Percentiles rank a stretch among this genome's conserved stretches.
These are phyloP conservation scores for Leptinotarsa rubiginosa DNA, from an alignment of 2,888 invertebrate species.

Conservation along the genomic window DNA sequence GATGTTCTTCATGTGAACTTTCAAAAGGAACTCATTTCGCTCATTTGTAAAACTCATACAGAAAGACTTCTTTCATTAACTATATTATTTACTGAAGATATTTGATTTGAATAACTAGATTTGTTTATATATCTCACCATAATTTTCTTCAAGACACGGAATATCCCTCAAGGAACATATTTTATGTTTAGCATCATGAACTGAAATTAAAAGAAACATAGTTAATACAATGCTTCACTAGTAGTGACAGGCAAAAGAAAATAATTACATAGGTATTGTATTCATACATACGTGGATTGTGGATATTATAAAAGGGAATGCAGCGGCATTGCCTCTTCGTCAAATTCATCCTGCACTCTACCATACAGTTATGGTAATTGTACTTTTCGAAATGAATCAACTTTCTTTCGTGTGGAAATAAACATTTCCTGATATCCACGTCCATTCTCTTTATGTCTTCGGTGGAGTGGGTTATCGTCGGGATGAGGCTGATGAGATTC, in stretches of 20 bases:
- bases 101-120: not conserved
- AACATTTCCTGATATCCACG: conserved; percentile 70
- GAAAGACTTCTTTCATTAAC: no score
- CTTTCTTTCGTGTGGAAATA: conserved; percentile 71
- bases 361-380: conserved; percentile 76
- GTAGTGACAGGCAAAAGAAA: not conserved
- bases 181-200: conserved; percentile 22
- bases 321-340: conserved; percentile 71
- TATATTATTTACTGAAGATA: no score
- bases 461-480: conserved; percentile 75
- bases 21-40: no score
- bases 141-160: conserved; percentile 65
- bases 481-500: conserved; percentile 73
- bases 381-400: conserved; percentile 66
- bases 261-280: no score
- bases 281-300: conserved; percentile 59
- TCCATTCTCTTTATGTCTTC: conserved; percentile 68
- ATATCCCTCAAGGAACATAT: conserved; percentile 69
- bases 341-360: conserved; percentile 69
- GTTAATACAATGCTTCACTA: not conserved
- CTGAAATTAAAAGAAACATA: conserved; percentile 24
- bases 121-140: conserved; percentile 57
- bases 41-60: no score
- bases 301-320: conserved; percentile 71
- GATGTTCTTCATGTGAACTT: no score